Conservation (phyloP, 2,113 vertebrate species). For the Peromyscus maniculatus region DNA sequence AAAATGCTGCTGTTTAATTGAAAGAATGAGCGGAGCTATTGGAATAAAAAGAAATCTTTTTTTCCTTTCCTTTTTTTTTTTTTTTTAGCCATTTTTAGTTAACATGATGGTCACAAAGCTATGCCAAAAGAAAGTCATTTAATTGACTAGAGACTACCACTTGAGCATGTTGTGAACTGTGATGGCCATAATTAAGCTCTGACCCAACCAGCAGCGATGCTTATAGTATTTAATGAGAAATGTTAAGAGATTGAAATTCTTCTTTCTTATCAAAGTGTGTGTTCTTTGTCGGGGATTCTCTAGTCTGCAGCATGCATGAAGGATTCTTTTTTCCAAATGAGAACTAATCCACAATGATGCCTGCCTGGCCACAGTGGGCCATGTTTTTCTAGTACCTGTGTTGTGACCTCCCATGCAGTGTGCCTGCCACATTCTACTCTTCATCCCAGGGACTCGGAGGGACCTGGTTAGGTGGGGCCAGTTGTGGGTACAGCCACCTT, state of each 20-base stretch:
- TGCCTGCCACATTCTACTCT: neutral
- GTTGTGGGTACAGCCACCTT: neutral
- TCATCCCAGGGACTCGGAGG: accelerated
- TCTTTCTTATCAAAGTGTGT: conserved; percentile 7
- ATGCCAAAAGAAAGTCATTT: conserved; percentile 33
- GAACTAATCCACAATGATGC: neutral
- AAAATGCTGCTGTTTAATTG: neutral
- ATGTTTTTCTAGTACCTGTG: no score
- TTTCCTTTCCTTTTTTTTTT: neutral
- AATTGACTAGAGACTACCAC: conserved; percentile 28
- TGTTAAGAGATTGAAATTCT: conserved; percentile 44
- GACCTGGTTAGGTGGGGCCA: neutral
- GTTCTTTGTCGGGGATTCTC: neutral
- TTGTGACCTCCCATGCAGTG: no score
- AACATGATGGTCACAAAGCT: conserved; percentile 28
- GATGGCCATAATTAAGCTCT: conserved; percentile 17
- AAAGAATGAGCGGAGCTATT: neutral
- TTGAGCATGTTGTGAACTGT: neutral
- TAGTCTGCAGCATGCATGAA: neutral
- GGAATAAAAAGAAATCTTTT: neutral
- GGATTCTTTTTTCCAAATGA: neutral
- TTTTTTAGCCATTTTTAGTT: conserved; percentile 34
- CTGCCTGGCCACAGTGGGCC: neutral
- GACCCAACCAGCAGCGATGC: neutral
- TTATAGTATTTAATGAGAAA: conserved; percentile 48